Conservation (phyloP, 2,888 invertebrate species). For the Formica aserva region DNA sequence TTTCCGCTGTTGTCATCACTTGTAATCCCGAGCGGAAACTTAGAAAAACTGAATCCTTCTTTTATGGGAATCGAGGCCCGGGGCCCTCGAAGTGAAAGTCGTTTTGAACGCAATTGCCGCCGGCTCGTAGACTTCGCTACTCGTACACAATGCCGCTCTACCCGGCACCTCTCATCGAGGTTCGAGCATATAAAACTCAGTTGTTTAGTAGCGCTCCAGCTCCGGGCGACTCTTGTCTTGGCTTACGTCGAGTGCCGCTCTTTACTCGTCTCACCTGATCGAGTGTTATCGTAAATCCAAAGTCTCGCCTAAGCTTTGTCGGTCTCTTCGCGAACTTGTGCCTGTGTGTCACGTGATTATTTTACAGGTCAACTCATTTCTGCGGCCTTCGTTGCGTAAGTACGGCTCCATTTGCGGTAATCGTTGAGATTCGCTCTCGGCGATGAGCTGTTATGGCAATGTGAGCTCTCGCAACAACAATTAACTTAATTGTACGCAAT, state of each 20-base stretch:
- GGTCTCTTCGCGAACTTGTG: conserved; percentile 32
- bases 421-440: conserved; percentile 42
- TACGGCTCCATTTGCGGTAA: conserved; percentile 39
- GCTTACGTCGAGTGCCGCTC: conserved; percentile 59
- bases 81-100: conserved; percentile 78
- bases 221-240: conserved; percentile 72
- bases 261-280: conserved; percentile 8
- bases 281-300: not conserved
- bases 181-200: conserved; percentile 78
- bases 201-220: conserved; percentile 81
- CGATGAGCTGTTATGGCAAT: conserved; percentile 16
- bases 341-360: conserved; percentile 28
- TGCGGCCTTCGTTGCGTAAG: conserved; percentile 42
- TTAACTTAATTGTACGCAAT: not conserved
- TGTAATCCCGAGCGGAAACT: conserved; percentile 16
- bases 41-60: conserved; percentile 30
- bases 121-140: conserved; percentile 74
- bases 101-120: conserved; percentile 66
- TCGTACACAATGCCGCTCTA: conserved; percentile 62
- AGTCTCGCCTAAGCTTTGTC: not conserved
- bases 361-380: conserved; percentile 19
- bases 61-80: conserved; percentile 16
- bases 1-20: not conserved
- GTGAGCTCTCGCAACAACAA: not conserved
- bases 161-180: conserved; percentile 71